Evolutionary conservation across 2,113 vertebrate species (phyloP).

Genomic region (Marmota flaviventris): DNA sequence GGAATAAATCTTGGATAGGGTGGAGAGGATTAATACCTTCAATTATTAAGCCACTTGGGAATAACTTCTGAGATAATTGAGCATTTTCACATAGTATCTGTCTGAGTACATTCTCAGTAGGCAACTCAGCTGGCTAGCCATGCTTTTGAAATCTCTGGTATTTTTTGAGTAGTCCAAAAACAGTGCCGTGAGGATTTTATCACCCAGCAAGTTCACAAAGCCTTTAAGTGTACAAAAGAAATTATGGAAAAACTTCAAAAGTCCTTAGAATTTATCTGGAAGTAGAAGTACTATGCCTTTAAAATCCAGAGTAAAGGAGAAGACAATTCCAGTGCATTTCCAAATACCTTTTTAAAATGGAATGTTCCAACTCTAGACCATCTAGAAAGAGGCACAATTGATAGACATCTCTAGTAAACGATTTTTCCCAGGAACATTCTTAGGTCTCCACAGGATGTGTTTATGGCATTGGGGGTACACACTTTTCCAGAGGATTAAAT

Average conservation of each 20-base stretch:
- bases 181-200: conserved; percentile 32
- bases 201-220: not conserved
- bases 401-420: not conserved
- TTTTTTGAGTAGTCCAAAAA: conserved; percentile 28
- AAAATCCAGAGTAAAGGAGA: conserved; percentile 21
- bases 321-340: not conserved
- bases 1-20: conserved; percentile 50
- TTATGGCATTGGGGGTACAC: conserved; percentile 1
- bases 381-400: conserved; percentile 17
- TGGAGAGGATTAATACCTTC: conserved; percentile 35
- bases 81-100: no score
- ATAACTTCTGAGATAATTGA: not conserved
- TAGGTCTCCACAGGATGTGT: not conserved
- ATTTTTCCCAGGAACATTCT: not conserved
- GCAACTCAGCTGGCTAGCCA: not conserved
- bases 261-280: conserved; percentile 1
- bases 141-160: not conserved
- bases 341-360: conserved; percentile 37
- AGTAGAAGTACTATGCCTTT: conserved; percentile 20
- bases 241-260: conserved; percentile 19
- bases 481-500: conserved; percentile 17
- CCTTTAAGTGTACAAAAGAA: not conserved
- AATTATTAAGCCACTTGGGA: conserved; percentile 2
- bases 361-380: not conserved
- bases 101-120: not conserved